These are phyloP conservation scores for Ptychadena robeensis DNA, from an alignment of 2,797 vertebrate species.

Conservation along the genomic window DNA sequence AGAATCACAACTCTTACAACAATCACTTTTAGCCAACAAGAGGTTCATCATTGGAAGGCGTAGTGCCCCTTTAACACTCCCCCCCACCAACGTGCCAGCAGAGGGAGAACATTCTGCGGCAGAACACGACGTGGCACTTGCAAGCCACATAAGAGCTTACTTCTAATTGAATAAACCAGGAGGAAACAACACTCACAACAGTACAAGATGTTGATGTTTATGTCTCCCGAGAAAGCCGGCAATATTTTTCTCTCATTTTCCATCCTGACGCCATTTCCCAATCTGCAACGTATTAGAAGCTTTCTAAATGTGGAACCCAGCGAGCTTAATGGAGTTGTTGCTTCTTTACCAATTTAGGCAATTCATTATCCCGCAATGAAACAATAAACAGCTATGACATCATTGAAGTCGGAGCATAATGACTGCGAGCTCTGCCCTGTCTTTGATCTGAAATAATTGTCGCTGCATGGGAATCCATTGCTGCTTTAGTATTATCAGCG, in stretches of 20 bases:
- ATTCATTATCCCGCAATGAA: slow-evolving; percentile 43
- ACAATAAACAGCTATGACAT: slow-evolving; percentile 50
- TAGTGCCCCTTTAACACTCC: background rate
- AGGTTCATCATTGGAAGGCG: too few relatives aligned
- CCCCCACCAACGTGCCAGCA: background rate
- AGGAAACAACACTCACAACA: slow-evolving; percentile 8
- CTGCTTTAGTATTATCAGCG: too few relatives aligned
- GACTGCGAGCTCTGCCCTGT: background rate
- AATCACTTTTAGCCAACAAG: too few relatives aligned
- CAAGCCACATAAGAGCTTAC: slow-evolving; percentile 19
- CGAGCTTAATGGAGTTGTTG: slow-evolving; percentile 19
- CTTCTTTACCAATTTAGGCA: slow-evolving; percentile 54
- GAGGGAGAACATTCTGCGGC: background rate
- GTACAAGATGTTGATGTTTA: slow-evolving; percentile 50
- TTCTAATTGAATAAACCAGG: slow-evolving; percentile 37
- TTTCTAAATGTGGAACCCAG: background rate
- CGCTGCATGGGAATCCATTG: background rate
- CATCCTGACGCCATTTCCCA: slow-evolving; percentile 37
- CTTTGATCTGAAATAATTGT: slow-evolving; percentile 39
- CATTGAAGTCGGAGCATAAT: background rate
- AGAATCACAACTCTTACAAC: too few relatives aligned
- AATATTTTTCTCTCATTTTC: slow-evolving; percentile 29
- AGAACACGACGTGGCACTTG: background rate
- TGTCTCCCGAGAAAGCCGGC: slow-evolving; percentile 27
- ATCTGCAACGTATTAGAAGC: slow-evolving; percentile 50